phyloP scores from a whole-genome alignment of 2,797 vertebrate genomes.

The Acanthiza pusilla region DNA sequence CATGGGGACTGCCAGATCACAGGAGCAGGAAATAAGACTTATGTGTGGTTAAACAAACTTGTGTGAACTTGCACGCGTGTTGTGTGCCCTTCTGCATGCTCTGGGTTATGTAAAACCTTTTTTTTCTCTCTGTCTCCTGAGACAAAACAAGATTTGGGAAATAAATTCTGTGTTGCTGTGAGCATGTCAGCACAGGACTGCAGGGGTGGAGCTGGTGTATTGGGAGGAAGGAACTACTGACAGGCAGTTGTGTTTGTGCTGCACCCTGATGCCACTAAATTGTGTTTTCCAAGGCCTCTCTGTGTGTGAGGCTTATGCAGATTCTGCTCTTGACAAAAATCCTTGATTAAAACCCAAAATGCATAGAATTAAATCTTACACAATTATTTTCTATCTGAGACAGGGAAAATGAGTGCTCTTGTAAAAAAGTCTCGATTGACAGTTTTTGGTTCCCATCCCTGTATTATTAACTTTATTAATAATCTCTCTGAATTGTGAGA shows the following conservation, averaged over 20 bases:
- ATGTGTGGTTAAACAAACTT: background rate
- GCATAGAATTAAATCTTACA: background rate
- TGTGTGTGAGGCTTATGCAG: background rate
- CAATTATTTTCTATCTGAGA: background rate
- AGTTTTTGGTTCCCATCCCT: background rate
- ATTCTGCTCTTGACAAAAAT: background rate
- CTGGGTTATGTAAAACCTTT: background rate
- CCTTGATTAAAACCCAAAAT: background rate
- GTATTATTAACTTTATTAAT: conserved; percentile 7
- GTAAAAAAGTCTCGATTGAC: background rate
- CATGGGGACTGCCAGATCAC: background rate
- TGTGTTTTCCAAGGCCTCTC: background rate
- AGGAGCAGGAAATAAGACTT: background rate
- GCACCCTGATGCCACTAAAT: background rate
- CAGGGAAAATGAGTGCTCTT: background rate
- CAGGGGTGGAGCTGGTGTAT: background rate
- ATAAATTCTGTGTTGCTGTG: background rate
- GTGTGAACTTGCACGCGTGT: background rate
- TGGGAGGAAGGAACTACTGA: background rate
- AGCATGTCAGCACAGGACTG: conserved; percentile 38
- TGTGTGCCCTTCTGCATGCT: background rate
- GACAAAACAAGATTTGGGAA: conserved; percentile 41
- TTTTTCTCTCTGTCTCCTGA: background rate
- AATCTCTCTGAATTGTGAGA: background rate
- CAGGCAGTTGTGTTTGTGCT: background rate